Base-by-base conservation (phyloP, 2,113 vertebrate genomes). In the Hippopotamus amphibius region DNA sequence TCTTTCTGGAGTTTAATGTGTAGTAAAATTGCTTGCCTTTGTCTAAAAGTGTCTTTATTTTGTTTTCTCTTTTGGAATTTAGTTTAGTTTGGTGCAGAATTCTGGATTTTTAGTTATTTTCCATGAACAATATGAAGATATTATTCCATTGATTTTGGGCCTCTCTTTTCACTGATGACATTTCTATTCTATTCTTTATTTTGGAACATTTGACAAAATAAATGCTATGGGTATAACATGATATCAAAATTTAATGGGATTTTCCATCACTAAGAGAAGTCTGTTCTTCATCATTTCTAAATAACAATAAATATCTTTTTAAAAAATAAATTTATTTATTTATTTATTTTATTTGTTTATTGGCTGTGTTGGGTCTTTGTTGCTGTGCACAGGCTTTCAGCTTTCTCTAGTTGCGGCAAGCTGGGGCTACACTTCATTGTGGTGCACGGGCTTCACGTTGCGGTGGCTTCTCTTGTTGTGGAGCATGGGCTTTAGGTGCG, bases 201-300 rank as follows among this genome's bases (percentile, higher is more conserved):
- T 90, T 91, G 46, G 87, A 87, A 12, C 43, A 88, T 74, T 74
- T 92, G 37, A 48, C 87, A 89, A 76, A 86, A n/a, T 86, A 95
- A 74, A 55, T 37, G n/a, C 59, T 46, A 8, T 19, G 19, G 59
- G 8, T 61, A 61, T 24, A 26, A 24, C 22, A 61, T 80, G 48
- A 30, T 72, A 41, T 74, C 72, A 69, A 68, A 46, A 76, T 48
- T 28, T 66, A 57, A 59, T 57, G 57, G 46, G 26, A 59, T 66
- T 28, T n/a, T 41, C 48, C 21, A 65, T 89, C 43, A 63, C 71
- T 72, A 94, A 94, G 6, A 89, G 11, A 6, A 84, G 10, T 30
- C 11, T 85, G 2, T 84, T 7, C 26, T 66, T 72, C 12, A 59
- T 59, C 24, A 90, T 53, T 87, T 46, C 37, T 76, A 7, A 79